Conservation (phyloP, 1,140 invertebrate genomes). For the Parasteatoda tepidariorum region DNA sequence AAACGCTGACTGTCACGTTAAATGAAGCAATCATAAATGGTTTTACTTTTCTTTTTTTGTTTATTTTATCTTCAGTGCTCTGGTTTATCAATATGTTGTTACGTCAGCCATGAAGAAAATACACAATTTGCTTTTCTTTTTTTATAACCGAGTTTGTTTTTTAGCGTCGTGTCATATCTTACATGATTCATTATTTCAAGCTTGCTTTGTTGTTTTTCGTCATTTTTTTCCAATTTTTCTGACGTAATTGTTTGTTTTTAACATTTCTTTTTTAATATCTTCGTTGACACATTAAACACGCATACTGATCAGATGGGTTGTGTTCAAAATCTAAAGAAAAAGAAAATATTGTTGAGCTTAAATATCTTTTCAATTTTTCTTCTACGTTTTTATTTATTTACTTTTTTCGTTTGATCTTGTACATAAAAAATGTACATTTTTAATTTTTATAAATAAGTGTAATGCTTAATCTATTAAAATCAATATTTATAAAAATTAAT, state of each 20-base stretch:
- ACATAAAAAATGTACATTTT: too few species aligned
- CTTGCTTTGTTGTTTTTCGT: slow-evolving; percentile 18
- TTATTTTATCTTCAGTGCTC: slow-evolving; percentile 13
- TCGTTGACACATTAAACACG: slow-evolving; percentile 2
- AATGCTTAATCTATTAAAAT: too few species aligned
- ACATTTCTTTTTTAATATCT: neutral
- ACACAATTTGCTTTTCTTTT: slow-evolving; percentile 18
- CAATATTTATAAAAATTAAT: too few species aligned
- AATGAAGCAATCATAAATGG: slow-evolving; percentile 57
- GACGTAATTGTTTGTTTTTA: neutral
- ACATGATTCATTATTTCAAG: slow-evolving; percentile 29
- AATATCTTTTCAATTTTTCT: too few species aligned
- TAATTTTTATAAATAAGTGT: too few species aligned
- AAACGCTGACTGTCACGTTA: slow-evolving; percentile 45
- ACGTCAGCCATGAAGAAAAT: slow-evolving; percentile 38
- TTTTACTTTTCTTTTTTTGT: slow-evolving; percentile 38
- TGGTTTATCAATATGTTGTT: slow-evolving; percentile 52
- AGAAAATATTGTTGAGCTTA: too few species aligned
- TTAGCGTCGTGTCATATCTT: slow-evolving; percentile 23
- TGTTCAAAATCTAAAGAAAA: too few species aligned
- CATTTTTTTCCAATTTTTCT: neutral
- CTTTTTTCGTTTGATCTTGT: too few species aligned
- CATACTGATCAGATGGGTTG: too few species aligned
- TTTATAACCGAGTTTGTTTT: neutral
- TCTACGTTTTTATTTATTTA: too few species aligned